Evolutionary conservation across 2,797 vertebrate species (phyloP).

Genomic region (Siniperca obscura): DNA sequence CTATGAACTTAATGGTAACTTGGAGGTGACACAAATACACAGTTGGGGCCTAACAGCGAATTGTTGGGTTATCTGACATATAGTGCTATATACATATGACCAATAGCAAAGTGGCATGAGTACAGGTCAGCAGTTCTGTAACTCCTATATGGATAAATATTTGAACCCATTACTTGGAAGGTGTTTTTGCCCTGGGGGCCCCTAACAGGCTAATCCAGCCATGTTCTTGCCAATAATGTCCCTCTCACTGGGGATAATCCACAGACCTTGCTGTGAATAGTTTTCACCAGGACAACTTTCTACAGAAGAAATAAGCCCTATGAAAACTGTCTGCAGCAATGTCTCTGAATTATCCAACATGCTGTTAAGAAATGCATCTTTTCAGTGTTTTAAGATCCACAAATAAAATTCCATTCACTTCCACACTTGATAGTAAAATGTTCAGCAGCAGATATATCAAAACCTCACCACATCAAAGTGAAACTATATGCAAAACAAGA

Average conservation of each 20-base stretch:
- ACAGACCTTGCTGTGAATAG: not conserved
- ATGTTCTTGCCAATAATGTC: not conserved
- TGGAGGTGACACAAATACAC: too few species aligned
- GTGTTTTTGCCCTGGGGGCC: not conserved
- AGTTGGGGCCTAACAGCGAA: not conserved
- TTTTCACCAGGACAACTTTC: not conserved
- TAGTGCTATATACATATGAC: conserved; percentile 6
- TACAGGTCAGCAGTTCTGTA: conserved; percentile 52
- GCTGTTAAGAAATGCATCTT: not conserved
- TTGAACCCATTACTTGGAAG: conserved; percentile 46
- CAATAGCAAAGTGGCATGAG: not conserved
- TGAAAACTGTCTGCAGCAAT: not conserved
- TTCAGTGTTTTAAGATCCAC: not conserved
- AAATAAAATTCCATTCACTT: not conserved
- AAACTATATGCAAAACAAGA: not conserved
- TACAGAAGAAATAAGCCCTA: not conserved
- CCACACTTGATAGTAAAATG: not conserved
- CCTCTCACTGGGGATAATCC: not conserved
- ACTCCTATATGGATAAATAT: conserved; percentile 40
- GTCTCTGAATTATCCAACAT: not conserved
- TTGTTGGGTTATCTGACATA: not conserved
- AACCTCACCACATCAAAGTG: not conserved
- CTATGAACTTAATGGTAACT: not conserved
- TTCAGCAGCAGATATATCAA: not conserved
- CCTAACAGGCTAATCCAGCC: not conserved